These are phyloP conservation scores for Mimumesa dahlbomi DNA, from an alignment of 2,888 invertebrate species.

Conservation along the genomic window DNA sequence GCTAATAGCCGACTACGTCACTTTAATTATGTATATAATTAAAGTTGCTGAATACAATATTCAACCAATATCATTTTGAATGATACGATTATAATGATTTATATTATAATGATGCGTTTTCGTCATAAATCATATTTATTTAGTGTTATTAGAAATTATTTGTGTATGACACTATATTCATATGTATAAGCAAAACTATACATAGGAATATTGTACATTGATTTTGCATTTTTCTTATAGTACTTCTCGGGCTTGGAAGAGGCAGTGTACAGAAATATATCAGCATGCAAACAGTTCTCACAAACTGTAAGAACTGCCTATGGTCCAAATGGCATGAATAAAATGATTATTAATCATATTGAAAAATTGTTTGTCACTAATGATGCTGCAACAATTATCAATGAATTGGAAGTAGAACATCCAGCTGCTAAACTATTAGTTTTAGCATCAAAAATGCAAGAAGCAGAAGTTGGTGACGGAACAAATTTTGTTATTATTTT, in stretches of 20 bases:
- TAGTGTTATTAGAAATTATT: too few species aligned
- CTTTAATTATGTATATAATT: constrained; percentile 2
- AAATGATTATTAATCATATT: constrained; percentile 99
- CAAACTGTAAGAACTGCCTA: constrained; percentile 96
- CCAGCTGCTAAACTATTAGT: constrained; percentile 99
- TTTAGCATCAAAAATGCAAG: constrained; percentile 98
- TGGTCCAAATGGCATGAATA: constrained; percentile 99
- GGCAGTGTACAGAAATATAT: constrained; percentile 97
- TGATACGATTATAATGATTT: not conserved
- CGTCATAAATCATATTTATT: too few species aligned
- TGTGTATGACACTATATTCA: not conserved
- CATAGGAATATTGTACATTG: too few species aligned
- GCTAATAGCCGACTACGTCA: constrained; percentile 14
- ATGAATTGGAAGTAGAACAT: constrained; percentile 97
- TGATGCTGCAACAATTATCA: constrained; percentile 98
- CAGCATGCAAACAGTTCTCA: constrained; percentile 97
- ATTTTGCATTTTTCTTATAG: constrained; percentile 54
- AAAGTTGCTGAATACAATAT: too few species aligned
- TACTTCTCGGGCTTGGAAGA: constrained; percentile 93
- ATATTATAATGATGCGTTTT: not conserved
- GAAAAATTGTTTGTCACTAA: constrained; percentile 99
- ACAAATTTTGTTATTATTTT: constrained; percentile 99
- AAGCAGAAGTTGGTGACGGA: constrained; percentile 98
- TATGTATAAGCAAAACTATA: constrained; percentile 7
- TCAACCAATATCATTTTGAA: too few species aligned